Base-by-base conservation (phyloP, 2,113 vertebrate species). In the Halichoeres trimaculatus region DNA sequence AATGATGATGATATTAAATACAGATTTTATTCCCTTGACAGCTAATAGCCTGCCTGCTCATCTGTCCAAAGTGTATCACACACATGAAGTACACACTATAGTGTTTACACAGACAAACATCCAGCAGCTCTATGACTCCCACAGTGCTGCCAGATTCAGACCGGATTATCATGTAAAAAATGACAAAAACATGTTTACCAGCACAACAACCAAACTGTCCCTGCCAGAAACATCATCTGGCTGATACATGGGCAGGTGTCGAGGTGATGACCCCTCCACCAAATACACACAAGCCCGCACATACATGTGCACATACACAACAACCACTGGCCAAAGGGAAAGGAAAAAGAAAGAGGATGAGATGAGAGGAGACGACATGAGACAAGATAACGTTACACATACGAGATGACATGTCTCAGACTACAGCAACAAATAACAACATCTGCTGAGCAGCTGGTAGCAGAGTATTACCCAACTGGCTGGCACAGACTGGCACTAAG, bases 381-480 rank as follows among this genome's bases (percentile, higher is more conserved):
- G 43, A 62, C 23, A 20, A 81, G 43, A 65, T 68, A 48, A 70
- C 82, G 77, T 66, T 74, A 84, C 61, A 83, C 26, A 54, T 69
- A 5, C 19, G 63, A 36, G 83, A 81, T 89, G 81, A 87, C 85
- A 88, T 84, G 81, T 91, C 85, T 64, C 78, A 85, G 70, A 76
- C 65, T 19, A 53, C 74, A 85, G 76, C 64, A 55, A 86, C 80
- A 88, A 89, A 91, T 72, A 93, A 91, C 87, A 94, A 93, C 93
- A 94, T 94, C 93, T 94, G 93, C 75, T 91, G 84, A 87, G 90
- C 93, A 93, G 93, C 93, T 94, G 93, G 89, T 88, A 78, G 68
- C 57, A 63, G 68, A 78, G 86, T 88, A 88, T 90, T 90, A 90
- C 83, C 90, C 90, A 78, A 86, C 86, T 80, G 89, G 88, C 81